phyloP scores from a whole-genome alignment of 2,113 vertebrate species.

The Camarhynchus parvulus region DNA sequence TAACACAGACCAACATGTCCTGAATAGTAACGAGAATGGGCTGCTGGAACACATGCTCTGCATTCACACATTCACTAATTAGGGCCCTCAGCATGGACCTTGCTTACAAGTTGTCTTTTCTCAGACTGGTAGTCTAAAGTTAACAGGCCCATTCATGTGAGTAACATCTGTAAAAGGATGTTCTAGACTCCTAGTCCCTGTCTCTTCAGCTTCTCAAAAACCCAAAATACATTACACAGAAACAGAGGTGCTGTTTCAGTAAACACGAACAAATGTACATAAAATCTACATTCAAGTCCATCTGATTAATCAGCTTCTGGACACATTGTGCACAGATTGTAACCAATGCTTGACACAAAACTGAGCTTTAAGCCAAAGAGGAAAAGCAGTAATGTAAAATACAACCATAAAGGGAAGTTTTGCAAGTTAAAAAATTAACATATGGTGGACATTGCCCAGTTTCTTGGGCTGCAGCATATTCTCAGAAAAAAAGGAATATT shows the following conservation, averaged over 20 bases:
- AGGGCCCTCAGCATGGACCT: conserved; percentile 1
- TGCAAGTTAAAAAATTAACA: neutral
- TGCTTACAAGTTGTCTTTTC: neutral
- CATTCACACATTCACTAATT: conserved; percentile 6
- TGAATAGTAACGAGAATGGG: conserved; percentile 26
- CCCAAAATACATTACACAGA: neutral
- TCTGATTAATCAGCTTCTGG: neutral
- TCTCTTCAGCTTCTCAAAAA: neutral
- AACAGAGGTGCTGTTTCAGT: neutral
- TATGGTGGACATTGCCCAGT: rapidly evolving
- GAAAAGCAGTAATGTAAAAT: neutral
- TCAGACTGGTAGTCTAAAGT: neutral
- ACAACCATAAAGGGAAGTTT: neutral
- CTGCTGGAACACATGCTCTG: conserved; percentile 8
- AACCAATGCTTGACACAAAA: neutral
- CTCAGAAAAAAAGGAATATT: neutral
- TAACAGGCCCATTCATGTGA: neutral
- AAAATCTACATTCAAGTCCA: neutral
- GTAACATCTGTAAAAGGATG: neutral
- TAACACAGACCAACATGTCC: neutral
- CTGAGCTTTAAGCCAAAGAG: neutral
- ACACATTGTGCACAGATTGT: rapidly evolving
- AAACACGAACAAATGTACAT: neutral
- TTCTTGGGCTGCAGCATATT: neutral
- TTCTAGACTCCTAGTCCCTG: neutral